Conservation (phyloP, 2,797 vertebrate genomes). For the Coregonus suidteri region DNA sequence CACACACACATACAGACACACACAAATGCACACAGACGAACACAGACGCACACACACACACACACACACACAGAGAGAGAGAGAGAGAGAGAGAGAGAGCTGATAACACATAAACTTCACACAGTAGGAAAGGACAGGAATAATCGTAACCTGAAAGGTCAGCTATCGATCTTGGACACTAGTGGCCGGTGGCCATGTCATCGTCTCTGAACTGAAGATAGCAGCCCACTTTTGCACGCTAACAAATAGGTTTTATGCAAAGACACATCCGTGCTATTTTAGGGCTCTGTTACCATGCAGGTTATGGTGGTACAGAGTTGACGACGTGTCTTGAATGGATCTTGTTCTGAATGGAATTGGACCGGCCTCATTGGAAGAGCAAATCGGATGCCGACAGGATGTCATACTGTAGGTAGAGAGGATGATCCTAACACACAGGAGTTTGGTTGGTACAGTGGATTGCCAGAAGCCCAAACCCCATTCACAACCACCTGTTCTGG, state of each 20-base stretch:
- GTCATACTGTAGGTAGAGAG: neutral
- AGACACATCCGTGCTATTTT: conserved; percentile 55
- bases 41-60: conserved; percentile 3
- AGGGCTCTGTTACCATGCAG: conserved; percentile 22
- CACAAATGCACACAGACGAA: no score
- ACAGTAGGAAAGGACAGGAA: neutral
- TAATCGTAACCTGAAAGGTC: conserved; percentile 9
- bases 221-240: neutral
- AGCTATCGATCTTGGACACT: neutral
- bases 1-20: neutral
- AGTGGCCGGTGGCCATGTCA: neutral
- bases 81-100: neutral
- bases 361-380: neutral
- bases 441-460: neutral
- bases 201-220: neutral
- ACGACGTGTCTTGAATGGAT: conserved; percentile 40
- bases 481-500: neutral
- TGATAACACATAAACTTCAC: neutral
- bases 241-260: conserved; percentile 26
- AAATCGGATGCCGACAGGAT: neutral
- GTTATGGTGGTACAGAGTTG: conserved; percentile 4
- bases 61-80: neutral
- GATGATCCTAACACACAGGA: neutral
- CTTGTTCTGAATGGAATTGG: conserved; percentile 22
- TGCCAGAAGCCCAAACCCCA: neutral